Evolutionary conservation across 1,140 invertebrate species (phyloP).

Genomic region (Pseudachorutes palmiensis): DNA sequence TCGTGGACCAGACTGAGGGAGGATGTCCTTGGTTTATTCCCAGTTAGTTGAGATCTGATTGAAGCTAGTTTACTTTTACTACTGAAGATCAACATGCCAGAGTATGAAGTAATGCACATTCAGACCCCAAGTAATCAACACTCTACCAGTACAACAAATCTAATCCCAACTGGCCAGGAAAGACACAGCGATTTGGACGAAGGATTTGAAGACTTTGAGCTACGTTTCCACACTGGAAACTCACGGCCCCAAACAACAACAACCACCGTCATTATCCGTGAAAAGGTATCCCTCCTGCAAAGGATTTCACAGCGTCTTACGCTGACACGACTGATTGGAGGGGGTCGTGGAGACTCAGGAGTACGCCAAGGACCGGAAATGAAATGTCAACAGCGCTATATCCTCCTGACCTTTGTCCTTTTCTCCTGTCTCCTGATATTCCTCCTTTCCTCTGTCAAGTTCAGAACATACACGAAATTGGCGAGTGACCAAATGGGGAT

Average conservation of each 20-base stretch:
- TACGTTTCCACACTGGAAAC: background rate
- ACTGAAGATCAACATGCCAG: background rate
- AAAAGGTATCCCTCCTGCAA: background rate
- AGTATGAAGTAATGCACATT: constrained; percentile 1
- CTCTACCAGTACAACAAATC: background rate
- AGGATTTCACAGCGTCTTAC: background rate
- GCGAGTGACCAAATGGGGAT: background rate
- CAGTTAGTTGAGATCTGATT: background rate
- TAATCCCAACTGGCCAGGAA: background rate
- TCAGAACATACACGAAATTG: background rate
- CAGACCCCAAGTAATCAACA: background rate
- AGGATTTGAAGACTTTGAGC: background rate
- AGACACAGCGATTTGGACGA: background rate
- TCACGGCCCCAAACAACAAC: background rate
- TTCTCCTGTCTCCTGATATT: constrained; percentile 7
- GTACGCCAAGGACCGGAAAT: constrained; percentile 22
- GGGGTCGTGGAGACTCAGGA: background rate
- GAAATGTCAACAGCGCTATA: constrained; percentile 33
- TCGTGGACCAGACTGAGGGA: no score
- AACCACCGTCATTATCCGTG: background rate
- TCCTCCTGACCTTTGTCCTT: constrained; percentile 20
- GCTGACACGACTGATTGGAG: background rate
- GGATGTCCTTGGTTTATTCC: no score
- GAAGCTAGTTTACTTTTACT: no score
- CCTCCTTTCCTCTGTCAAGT: constrained; percentile 17